These are phyloP conservation scores for Falco punctatus DNA, from an alignment of 2,113 vertebrate species.

Conservation along the genomic window DNA sequence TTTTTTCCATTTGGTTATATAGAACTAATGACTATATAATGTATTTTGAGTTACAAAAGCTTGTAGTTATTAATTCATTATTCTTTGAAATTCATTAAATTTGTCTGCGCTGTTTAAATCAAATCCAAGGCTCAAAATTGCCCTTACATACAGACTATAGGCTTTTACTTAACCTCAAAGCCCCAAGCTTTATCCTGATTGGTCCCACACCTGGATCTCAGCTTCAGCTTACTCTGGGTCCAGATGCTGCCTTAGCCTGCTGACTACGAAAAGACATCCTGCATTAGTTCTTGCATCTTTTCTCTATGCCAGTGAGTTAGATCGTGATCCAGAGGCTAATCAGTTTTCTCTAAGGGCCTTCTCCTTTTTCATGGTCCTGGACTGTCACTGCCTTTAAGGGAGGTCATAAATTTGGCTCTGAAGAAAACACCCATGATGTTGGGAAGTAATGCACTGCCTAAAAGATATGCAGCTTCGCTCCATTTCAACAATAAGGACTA, in stretches of 20 bases:
- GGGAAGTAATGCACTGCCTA: neutral
- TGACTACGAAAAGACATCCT: neutral
- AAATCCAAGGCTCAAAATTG: neutral
- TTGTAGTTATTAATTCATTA: conserved; percentile 61
- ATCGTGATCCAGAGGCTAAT: neutral
- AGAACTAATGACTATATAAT: conserved; percentile 64
- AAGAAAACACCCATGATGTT: neutral
- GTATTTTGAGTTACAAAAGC: conserved; percentile 41
- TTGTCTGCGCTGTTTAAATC: conserved; percentile 24
- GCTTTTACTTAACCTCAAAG: conserved; percentile 7
- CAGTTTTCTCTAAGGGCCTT: neutral
- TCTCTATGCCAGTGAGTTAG: neutral
- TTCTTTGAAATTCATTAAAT: conserved; percentile 60
- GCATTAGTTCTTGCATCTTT: neutral
- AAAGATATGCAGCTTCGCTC: neutral
- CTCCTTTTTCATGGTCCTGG: neutral
- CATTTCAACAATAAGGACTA: neutral
- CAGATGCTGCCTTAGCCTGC: neutral
- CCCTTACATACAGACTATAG: neutral
- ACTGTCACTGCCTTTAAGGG: neutral
- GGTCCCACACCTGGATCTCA: neutral
- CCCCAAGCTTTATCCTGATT: neutral
- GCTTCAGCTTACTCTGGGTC: neutral
- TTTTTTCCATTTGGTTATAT: conserved; percentile 57
- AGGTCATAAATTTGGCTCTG: neutral